Evolutionary conservation across 1,140 invertebrate species (phyloP).

Genomic region (Heliothis subflexa): DNA sequence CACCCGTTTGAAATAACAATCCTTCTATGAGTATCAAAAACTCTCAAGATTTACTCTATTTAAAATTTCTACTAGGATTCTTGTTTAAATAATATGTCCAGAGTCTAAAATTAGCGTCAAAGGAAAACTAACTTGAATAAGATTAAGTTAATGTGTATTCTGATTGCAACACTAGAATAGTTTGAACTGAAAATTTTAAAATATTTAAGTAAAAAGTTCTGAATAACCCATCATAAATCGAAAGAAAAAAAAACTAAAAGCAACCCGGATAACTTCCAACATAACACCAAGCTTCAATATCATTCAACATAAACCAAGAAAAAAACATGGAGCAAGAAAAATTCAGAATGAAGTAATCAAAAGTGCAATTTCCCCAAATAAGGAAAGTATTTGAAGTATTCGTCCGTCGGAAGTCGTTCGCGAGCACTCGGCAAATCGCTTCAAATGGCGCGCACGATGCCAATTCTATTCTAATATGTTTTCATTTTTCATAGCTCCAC

Average conservation of each 20-base stretch:
- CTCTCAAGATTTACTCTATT: too few relatives aligned
- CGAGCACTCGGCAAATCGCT: conserved; percentile 67
- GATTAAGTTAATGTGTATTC: too few relatives aligned
- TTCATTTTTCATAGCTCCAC: conserved; percentile 50
- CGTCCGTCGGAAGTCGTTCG: conserved; percentile 71
- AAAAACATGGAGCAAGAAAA: conserved; percentile 45
- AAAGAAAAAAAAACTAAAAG: not conserved
- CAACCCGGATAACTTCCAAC: not conserved
- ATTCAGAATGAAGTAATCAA: conserved; percentile 66
- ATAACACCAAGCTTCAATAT: conserved; percentile 15
- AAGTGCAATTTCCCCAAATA: conserved; percentile 66
- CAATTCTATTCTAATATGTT: conserved; percentile 61
- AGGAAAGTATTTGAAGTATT: conserved; percentile 66
- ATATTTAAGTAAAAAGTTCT: too few relatives aligned
- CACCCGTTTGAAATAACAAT: not conserved
- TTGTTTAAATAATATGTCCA: too few relatives aligned
- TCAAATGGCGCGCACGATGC: conserved; percentile 59
- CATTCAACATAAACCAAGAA: conserved; percentile 14
- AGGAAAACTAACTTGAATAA: too few relatives aligned
- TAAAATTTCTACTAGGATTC: too few relatives aligned
- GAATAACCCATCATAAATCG: not conserved
- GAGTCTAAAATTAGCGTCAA: too few relatives aligned
- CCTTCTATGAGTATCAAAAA: not conserved
- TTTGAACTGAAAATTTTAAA: too few relatives aligned
- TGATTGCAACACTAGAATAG: too few relatives aligned